phyloP scores from a whole-genome alignment of 2,113 vertebrate genomes.

The Eurystomus gularis region DNA sequence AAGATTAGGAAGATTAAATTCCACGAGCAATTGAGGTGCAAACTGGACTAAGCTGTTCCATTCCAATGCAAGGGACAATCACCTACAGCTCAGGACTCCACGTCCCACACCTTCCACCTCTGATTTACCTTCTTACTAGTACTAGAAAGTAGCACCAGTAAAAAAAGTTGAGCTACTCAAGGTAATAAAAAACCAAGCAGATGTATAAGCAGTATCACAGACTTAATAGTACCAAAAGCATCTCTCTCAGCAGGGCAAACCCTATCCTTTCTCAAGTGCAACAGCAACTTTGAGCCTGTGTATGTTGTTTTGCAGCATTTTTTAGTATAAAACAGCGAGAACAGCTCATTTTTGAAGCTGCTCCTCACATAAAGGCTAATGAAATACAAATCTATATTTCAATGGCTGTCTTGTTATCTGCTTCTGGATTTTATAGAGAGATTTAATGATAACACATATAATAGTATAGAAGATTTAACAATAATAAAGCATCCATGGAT shows the following conservation, averaged over 20 bases:
- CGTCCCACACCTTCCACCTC: background rate
- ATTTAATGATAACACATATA: background rate
- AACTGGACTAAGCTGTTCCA: background rate
- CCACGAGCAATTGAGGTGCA: background rate
- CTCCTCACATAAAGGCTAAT: rapidly evolving
- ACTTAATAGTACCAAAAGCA: background rate
- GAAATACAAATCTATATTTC: rapidly evolving
- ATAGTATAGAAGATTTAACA: background rate
- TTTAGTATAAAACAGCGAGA: background rate
- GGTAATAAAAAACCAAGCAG: background rate
- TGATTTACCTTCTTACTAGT: background rate
- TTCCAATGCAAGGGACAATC: background rate
- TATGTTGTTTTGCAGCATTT: background rate
- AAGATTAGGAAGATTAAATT: background rate
- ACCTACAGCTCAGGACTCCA: background rate
- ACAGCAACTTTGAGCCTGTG: background rate
- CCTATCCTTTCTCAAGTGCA: background rate
- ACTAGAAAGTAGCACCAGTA: background rate
- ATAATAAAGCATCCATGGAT: background rate
- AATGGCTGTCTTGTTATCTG: background rate
- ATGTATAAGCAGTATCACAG: background rate
- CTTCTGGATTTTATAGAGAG: background rate
- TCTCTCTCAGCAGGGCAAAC: background rate
- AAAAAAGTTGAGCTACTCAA: background rate
- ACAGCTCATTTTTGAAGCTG: background rate